Evolutionary conservation across 1,140 invertebrate genomes (phyloP).

Genomic region (Ridgeia piscesae): DNA sequence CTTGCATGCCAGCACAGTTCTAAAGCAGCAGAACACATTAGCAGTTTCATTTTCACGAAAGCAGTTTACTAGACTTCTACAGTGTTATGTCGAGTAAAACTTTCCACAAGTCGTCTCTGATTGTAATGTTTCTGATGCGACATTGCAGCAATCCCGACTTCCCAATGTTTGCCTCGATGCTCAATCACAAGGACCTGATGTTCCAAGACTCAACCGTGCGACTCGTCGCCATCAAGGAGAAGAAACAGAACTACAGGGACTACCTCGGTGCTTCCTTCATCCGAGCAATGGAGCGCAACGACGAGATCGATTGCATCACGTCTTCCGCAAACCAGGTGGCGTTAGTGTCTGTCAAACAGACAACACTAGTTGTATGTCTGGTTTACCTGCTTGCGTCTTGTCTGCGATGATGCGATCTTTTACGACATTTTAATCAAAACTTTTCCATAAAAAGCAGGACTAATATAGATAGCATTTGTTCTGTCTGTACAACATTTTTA

Average conservation of each 20-base stretch:
- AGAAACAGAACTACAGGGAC: conserved; percentile 42
- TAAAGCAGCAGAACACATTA: too few relatives aligned
- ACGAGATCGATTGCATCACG: conserved; percentile 44
- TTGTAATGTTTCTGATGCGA: conserved; percentile 15
- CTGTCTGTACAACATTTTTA: neutral
- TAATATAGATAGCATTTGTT: neutral
- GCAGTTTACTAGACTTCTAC: too few relatives aligned
- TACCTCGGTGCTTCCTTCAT: conserved; percentile 48
- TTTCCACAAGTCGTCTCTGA: too few relatives aligned
- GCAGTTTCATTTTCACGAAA: too few relatives aligned
- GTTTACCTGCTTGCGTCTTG: neutral
- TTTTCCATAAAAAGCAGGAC: neutral
- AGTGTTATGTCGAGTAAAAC: too few relatives aligned
- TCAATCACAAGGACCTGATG: conserved; percentile 53
- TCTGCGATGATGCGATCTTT: neutral
- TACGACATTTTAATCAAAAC: neutral
- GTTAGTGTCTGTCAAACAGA: neutral
- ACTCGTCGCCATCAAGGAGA: conserved; percentile 41
- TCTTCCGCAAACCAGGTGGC: neutral
- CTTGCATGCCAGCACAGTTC: too few relatives aligned
- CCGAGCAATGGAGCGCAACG: conserved; percentile 43
- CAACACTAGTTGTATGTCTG: neutral
- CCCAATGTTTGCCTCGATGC: conserved; percentile 54
- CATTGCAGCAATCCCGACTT: conserved; percentile 52
- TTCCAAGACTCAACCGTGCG: conserved; percentile 54